A percentile compares a stretch with the other conserved stretches of the same genome.
Conservation (phyloP, 92 coral and sea anemone species). For the Palythoa caribaeorum region DNA sequence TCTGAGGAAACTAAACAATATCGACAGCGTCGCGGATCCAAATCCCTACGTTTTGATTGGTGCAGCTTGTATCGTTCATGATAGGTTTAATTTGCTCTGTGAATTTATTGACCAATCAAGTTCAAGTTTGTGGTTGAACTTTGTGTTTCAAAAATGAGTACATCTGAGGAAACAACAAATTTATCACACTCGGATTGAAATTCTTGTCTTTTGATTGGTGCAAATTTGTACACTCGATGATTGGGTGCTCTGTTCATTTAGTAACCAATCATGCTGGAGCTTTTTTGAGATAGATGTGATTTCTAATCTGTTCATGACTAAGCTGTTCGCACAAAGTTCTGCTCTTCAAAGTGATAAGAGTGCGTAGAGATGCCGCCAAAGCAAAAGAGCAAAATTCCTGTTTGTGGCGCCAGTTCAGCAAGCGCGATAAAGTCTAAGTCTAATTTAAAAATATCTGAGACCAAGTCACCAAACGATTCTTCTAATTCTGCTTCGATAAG, state of each 20-base stretch:
- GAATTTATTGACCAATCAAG: background rate
- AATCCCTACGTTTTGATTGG: background rate
- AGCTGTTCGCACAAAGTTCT: slow-evolving; percentile 20
- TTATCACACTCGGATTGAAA: slow-evolving; percentile 42
- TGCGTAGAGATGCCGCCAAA: slow-evolving; percentile 26
- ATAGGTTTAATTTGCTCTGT: background rate
- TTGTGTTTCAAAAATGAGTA: slow-evolving; percentile 14
- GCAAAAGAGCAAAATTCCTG: slow-evolving; percentile 11
- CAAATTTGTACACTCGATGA: slow-evolving; percentile 34
- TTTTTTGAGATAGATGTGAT: slow-evolving; percentile 33
- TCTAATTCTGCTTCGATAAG: slow-evolving; percentile 38
- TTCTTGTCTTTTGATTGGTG: slow-evolving; percentile 36
- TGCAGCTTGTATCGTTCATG: background rate
- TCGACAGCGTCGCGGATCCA: background rate
- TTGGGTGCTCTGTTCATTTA: slow-evolving; percentile 31
- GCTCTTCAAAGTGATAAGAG: slow-evolving; percentile 33
- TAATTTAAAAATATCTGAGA: slow-evolving; percentile 6
- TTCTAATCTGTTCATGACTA: slow-evolving; percentile 8
- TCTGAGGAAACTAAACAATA: background rate
- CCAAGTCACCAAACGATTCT: slow-evolving; percentile 34
- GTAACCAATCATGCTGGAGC: slow-evolving; percentile 30
- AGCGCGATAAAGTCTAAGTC: slow-evolving; percentile 21
- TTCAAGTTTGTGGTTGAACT: slow-evolving; percentile 35
- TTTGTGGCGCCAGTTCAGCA: slow-evolving; percentile 18
- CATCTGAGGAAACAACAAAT: slow-evolving; percentile 33